Evolutionary conservation across 2,797 vertebrate genomes (phyloP).

Genomic region (Sus cebifrons): DNA sequence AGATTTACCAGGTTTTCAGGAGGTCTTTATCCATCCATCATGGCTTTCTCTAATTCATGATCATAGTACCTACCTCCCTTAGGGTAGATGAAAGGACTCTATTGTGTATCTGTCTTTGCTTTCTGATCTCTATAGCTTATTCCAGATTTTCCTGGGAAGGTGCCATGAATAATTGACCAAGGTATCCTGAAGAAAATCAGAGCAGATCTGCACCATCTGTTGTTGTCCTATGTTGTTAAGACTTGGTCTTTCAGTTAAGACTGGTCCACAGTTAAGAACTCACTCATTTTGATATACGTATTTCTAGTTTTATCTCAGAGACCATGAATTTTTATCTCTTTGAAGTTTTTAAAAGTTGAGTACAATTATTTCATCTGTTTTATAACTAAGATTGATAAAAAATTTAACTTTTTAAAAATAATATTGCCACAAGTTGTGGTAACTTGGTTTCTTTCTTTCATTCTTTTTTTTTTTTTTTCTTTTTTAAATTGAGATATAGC

Average conservation of each 20-base stretch:
- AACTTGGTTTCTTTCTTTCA: background rate
- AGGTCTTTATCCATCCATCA: background rate
- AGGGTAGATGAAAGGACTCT: background rate
- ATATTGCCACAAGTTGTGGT: background rate
- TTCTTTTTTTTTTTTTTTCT: no score
- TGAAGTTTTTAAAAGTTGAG: conserved; percentile 47
- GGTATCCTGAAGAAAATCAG: background rate
- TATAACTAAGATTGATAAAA: background rate
- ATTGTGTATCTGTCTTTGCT: background rate
- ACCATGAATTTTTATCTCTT: conserved; percentile 26
- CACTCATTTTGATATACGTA: background rate
- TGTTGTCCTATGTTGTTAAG: background rate
- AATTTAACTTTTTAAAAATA: background rate
- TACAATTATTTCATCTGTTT: conserved; percentile 1
- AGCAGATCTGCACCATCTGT: background rate
- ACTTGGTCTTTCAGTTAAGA: background rate
- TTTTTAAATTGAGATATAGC: background rate
- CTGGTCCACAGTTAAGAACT: background rate
- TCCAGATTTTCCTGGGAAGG: background rate
- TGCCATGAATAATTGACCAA: background rate
- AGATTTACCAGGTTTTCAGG: background rate
- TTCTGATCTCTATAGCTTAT: background rate
- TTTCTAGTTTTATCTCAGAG: conserved; percentile 35
- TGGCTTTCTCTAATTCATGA: background rate
- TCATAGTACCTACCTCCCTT: background rate